A percentile compares a stretch with the other conserved stretches of the same genome.
These are phyloP conservation scores for Tipula unca DNA, from an alignment of 2,888 invertebrate genomes.

Conservation along the genomic window DNA sequence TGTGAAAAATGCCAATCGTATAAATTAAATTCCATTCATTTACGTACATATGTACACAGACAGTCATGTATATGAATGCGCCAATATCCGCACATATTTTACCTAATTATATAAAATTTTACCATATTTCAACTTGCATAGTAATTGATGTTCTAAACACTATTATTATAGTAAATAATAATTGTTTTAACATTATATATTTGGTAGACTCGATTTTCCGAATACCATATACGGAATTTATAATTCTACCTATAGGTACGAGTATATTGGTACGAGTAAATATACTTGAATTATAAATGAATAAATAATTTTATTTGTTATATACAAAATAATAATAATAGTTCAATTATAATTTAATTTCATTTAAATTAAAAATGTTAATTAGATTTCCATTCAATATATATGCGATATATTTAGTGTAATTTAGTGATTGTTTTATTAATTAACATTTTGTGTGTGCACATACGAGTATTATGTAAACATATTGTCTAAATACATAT, in stretches of 20 bases:
- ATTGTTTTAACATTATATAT: no score
- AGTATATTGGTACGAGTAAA: neutral
- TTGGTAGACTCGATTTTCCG: no score
- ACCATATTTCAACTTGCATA: no score
- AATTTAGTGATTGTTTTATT: neutral
- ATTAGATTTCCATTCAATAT: neutral
- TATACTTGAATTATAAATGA: neutral
- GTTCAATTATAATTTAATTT: neutral
- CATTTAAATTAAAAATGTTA: neutral
- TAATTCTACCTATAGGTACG: neutral
- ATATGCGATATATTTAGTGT: neutral
- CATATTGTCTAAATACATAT: neutral
- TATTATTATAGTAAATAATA: no score
- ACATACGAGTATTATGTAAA: no score
- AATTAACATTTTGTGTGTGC: neutral
- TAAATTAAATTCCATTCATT: no score
- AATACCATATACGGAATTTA: neutral
- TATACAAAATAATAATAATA: neutral
- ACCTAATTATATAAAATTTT: no score
- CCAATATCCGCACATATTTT: no score
- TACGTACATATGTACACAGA: no score
- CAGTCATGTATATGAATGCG: no score
- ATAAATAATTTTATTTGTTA: slow-evolving; percentile 2
- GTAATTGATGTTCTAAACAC: no score
- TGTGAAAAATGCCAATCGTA: no score